Percentiles rank a stretch among this genome's conserved stretches.
Conservation (phyloP, 2,113 vertebrate genomes). For the Romanogobio albipinnatus region DNA sequence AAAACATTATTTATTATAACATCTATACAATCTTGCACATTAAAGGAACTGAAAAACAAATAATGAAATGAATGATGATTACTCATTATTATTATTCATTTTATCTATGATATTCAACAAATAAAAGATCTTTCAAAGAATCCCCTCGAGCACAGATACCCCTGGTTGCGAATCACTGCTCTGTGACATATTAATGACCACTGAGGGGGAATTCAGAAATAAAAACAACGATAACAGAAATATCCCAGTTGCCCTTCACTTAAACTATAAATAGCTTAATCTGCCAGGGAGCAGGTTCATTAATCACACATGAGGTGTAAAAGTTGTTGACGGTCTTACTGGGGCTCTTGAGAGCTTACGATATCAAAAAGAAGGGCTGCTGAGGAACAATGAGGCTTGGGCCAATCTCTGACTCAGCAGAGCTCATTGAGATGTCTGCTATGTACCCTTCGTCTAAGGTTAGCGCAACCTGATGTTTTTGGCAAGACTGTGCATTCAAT, state of each 20-base stretch:
- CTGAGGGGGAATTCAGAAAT: neutral
- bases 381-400: neutral
- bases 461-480: slow-evolving; percentile 27
- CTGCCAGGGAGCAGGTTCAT: slow-evolving; percentile 3
- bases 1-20: too few species aligned
- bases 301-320: slow-evolving; percentile 13
- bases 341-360: slow-evolving; percentile 30
- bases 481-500: neutral
- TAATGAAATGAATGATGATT: too few species aligned
- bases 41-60: too few species aligned
- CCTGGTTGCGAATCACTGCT: neutral
- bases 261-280: neutral
- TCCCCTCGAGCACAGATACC: neutral
- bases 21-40: too few species aligned
- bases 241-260: neutral
- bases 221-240: neutral
- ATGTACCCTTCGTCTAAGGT: slow-evolving; percentile 2
- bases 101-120: too few species aligned
- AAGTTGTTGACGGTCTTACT: slow-evolving; percentile 10
- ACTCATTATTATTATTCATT: too few species aligned
- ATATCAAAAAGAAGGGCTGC: slow-evolving; percentile 13
- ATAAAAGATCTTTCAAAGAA: too few species aligned
- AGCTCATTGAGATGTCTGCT: slow-evolving; percentile 29
- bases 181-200: neutral
- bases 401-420: slow-evolving; percentile 23